phyloP scores from a whole-genome alignment of 2,888 invertebrate species.

The Tineola bisselliella region DNA sequence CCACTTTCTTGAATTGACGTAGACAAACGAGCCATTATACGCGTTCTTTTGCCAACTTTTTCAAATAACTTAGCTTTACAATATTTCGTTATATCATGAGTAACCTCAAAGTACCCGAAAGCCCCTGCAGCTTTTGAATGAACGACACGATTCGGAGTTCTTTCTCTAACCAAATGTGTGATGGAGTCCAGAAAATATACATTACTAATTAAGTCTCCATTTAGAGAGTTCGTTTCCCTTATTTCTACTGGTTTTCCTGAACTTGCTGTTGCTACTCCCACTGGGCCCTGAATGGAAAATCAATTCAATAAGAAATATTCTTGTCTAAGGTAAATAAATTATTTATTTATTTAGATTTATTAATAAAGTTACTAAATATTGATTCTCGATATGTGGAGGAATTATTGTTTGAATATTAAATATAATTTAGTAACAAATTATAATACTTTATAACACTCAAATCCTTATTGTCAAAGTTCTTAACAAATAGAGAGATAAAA shows the following conservation, averaged over 20 bases:
- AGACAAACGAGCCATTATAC: conserved; percentile 61
- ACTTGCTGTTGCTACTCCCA: conserved; percentile 16
- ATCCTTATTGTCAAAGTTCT: too few species aligned
- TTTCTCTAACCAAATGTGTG: conserved; percentile 80
- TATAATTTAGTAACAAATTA: too few species aligned
- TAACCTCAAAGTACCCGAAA: conserved; percentile 81
- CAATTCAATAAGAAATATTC: too few species aligned
- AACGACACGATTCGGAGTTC: conserved; percentile 89
- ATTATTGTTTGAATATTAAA: too few species aligned
- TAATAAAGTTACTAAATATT: too few species aligned
- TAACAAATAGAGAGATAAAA: too few species aligned
- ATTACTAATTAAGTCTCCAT: conserved; percentile 18
- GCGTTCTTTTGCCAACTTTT: conserved; percentile 61
- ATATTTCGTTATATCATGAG: conserved; percentile 74
- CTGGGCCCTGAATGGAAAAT: conserved; percentile 15
- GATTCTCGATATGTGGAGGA: too few species aligned
- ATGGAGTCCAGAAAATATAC: conserved; percentile 70
- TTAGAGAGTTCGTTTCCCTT: conserved; percentile 17
- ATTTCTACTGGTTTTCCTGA: conserved; percentile 18
- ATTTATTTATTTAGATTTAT: neutral
- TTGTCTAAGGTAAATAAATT: neutral
- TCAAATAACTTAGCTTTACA: conserved; percentile 64
- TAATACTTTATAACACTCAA: too few species aligned
- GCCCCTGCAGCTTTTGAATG: conserved; percentile 90
- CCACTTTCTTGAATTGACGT: conserved; percentile 71